These are phyloP conservation scores for Drosophila repleta DNA, from an alignment of 1,140 invertebrate species.

Conservation along the genomic window DNA sequence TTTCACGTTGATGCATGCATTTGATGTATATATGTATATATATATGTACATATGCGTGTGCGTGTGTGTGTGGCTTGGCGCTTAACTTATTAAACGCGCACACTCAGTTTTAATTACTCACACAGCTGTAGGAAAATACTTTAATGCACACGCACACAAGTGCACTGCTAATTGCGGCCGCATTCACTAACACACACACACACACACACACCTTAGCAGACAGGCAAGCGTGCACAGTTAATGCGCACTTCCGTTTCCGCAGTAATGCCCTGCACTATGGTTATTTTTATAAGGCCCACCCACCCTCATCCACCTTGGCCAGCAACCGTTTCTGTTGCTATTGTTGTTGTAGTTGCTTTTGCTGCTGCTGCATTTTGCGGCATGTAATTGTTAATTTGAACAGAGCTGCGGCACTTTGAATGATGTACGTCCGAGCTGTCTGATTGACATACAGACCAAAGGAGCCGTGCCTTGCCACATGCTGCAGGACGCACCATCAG, in stretches of 20 bases:
- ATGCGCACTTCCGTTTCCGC: constrained; percentile 82
- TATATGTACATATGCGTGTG: constrained; percentile 12
- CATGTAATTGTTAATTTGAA: constrained; percentile 77
- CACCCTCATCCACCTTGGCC: constrained; percentile 15
- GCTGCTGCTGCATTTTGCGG: constrained; percentile 54
- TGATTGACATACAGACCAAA: constrained; percentile 40
- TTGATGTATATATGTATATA: neutral
- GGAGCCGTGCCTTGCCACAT: constrained; percentile 19
- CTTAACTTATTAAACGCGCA: constrained; percentile 80
- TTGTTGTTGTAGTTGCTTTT: constrained; percentile 10
- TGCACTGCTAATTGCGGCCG: constrained; percentile 71
- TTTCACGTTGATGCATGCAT: neutral
- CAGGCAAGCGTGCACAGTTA: constrained; percentile 64
- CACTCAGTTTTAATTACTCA: constrained; percentile 79
- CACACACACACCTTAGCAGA: constrained; percentile 18
- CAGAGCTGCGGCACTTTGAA: constrained; percentile 46
- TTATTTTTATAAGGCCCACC: constrained; percentile 70
- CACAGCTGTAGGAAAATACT: constrained; percentile 54
- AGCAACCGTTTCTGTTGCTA: no score
- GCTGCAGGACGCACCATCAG: constrained; percentile 50
- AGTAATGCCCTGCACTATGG: constrained; percentile 73
- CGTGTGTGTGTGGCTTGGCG: constrained; percentile 35
- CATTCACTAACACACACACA: constrained; percentile 42
- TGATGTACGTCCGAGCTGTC: constrained; percentile 47
- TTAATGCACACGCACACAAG: constrained; percentile 51